Conservation (phyloP, 2,113 vertebrate genomes). For the Melanostigma gelatinosum region DNA sequence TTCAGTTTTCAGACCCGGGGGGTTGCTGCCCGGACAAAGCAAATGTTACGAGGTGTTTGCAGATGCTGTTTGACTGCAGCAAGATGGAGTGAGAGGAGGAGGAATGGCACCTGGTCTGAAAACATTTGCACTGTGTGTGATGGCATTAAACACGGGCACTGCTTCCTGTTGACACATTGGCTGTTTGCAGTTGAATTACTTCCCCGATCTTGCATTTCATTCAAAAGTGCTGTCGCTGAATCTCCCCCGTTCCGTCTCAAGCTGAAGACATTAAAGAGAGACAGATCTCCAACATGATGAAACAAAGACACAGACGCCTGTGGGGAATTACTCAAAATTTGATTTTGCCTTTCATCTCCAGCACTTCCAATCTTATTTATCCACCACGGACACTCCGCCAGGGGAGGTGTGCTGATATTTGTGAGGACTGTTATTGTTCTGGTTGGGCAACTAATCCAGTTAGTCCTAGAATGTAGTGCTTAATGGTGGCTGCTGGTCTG, state of each 20-base stretch:
- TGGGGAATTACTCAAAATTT: slow-evolving; percentile 58
- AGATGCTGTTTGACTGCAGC: slow-evolving; percentile 9
- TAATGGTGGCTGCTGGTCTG: slow-evolving; percentile 8
- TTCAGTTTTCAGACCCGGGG: neutral
- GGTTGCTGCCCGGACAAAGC: neutral
- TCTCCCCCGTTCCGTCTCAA: slow-evolving; percentile 2
- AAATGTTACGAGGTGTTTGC: slow-evolving; percentile 20
- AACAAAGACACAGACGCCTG: slow-evolving; percentile 45
- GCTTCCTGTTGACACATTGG: slow-evolving; percentile 25
- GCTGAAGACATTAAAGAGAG: slow-evolving; percentile 39
- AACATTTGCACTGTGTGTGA: slow-evolving; percentile 17
- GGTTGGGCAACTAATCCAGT: slow-evolving; percentile 49
- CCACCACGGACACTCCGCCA: slow-evolving; percentile 31
- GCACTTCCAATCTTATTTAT: slow-evolving; percentile 45
- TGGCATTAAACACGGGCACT: slow-evolving; percentile 41
- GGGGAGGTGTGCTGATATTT: slow-evolving; percentile 54
- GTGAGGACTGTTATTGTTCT: slow-evolving; percentile 62
- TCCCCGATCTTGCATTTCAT: slow-evolving; percentile 4
- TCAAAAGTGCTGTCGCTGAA: neutral
- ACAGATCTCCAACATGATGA: slow-evolving; percentile 50
- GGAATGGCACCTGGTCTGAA: neutral
- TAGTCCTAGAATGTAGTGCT: slow-evolving; percentile 26
- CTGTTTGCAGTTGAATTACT: neutral
- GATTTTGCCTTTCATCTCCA: slow-evolving; percentile 56
- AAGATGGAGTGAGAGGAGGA: neutral